These are phyloP conservation scores for Agelastica alni DNA, from an alignment of 2,888 invertebrate species.

Conservation along the genomic window DNA sequence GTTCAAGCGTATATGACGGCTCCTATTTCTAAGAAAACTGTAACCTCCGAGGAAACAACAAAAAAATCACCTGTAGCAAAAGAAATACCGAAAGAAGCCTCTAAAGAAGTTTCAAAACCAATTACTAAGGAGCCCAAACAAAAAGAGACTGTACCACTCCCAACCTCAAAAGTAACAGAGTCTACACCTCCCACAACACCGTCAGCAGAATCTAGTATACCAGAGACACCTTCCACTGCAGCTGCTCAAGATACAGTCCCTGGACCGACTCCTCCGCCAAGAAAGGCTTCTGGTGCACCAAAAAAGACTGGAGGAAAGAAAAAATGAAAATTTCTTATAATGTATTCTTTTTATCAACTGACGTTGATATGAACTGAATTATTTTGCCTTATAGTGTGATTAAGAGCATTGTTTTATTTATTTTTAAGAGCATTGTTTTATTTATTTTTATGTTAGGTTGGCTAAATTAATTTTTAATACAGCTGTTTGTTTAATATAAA, in stretches of 20 bases:
- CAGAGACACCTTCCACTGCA: slow-evolving; percentile 35
- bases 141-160: slow-evolving; percentile 6
- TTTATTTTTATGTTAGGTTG: slow-evolving; percentile 24
- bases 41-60: background rate
- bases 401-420: slow-evolving; percentile 28
- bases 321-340: slow-evolving; percentile 36
- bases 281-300: slow-evolving; percentile 49
- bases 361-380: slow-evolving; percentile 23
- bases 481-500: slow-evolving; percentile 31
- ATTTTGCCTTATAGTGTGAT: slow-evolving; percentile 32
- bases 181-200: slow-evolving; percentile 51
- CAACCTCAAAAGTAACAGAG: slow-evolving; percentile 39
- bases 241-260: slow-evolving; percentile 23
- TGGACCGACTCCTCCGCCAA: slow-evolving; percentile 47
- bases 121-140: slow-evolving; percentile 9
- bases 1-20: too few species aligned
- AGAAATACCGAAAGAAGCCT: slow-evolving; percentile 34
- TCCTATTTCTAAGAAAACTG: too few species aligned
- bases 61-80: slow-evolving; percentile 10
- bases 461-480: slow-evolving; percentile 26
- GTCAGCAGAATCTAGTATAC: slow-evolving; percentile 33
- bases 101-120: slow-evolving; percentile 36
- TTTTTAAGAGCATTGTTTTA: too few species aligned
- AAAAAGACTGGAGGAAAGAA: slow-evolving; percentile 43
- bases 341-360: slow-evolving; percentile 1